Evolutionary conservation across 2,797 vertebrate species (phyloP).

Genomic region (Ctenochaetus hawaiiensis): DNA sequence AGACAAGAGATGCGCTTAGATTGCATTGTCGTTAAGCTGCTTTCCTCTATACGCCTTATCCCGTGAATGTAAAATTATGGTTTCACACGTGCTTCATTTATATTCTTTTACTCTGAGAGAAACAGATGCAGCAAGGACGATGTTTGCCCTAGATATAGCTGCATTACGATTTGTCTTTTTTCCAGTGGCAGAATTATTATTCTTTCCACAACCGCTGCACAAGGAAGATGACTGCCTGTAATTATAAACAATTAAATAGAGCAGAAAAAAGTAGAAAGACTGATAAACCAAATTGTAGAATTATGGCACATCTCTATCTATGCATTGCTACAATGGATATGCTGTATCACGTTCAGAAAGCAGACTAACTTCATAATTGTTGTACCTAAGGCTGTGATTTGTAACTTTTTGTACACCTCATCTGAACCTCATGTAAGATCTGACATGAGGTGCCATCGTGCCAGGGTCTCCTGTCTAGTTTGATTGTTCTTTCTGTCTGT

Average conservation of each 20-base stretch:
- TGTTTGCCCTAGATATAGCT: constrained; percentile 27
- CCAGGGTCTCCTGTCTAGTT: constrained; percentile 3
- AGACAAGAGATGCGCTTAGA: constrained; percentile 25
- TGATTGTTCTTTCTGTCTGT: constrained; percentile 20
- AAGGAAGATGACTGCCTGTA: neutral
- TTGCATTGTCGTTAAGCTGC: constrained; percentile 17
- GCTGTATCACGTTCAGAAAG: neutral
- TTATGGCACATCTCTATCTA: neutral
- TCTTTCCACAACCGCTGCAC: neutral
- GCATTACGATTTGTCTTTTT: constrained; percentile 22
- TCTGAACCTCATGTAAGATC: neutral
- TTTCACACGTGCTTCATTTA: constrained; percentile 8
- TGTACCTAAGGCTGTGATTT: neutral
- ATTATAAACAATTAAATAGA: constrained; percentile 1
- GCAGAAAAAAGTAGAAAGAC: neutral
- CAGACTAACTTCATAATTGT: neutral
- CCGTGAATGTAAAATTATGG: constrained; percentile 20
- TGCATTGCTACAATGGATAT: neutral
- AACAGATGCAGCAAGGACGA: constrained; percentile 12
- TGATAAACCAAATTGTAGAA: neutral
- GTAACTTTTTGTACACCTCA: constrained; percentile 1
- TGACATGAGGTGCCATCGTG: constrained; percentile 7
- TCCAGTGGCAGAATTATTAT: constrained; percentile 8
- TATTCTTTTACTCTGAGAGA: constrained; percentile 14
- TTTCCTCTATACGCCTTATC: constrained; percentile 17